phyloP scores from a whole-genome alignment of 2,888 invertebrate species.

The Pseudoips prasinana region DNA sequence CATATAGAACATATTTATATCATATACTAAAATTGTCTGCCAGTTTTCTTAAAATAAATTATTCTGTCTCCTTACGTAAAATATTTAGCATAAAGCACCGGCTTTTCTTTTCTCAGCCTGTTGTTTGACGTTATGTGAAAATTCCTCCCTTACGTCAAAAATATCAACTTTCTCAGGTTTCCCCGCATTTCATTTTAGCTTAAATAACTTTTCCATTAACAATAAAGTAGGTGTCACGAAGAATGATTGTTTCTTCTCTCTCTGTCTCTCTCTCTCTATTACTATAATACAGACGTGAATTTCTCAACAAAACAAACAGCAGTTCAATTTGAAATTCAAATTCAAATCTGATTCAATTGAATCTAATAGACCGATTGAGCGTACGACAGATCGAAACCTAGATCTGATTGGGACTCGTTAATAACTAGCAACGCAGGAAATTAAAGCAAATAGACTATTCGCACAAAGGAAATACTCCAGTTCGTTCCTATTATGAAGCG shows the following conservation, averaged over 20 bases:
- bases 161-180: conserved; percentile 1
- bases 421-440: conserved; percentile 55
- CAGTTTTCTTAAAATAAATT: too few relatives aligned
- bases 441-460: conserved; percentile 56
- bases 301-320: conserved; percentile 29
- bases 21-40: too few relatives aligned
- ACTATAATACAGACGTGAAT: conserved; percentile 15
- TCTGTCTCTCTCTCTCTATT: too few relatives aligned
- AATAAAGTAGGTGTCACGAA: not conserved
- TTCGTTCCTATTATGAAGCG: conserved; percentile 35
- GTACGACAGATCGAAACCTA: conserved; percentile 36
- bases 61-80: too few relatives aligned
- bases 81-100: conserved; percentile 6
- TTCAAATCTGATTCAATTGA: conserved; percentile 17
- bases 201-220: conserved; percentile 6
- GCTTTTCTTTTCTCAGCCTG: conserved; percentile 16
- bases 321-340: conserved; percentile 30
- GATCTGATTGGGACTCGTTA: conserved; percentile 40
- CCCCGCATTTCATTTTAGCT: conserved; percentile 1
- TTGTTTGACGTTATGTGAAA: conserved; percentile 14
- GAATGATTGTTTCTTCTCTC: conserved; percentile 1
- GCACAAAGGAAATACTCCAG: conserved; percentile 65
- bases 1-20: too few relatives aligned
- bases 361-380: conserved; percentile 18
- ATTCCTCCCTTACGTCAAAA: conserved; percentile 11